Conservation (phyloP, 2,797 vertebrate species). For the Macrochelys suwanniensis region DNA sequence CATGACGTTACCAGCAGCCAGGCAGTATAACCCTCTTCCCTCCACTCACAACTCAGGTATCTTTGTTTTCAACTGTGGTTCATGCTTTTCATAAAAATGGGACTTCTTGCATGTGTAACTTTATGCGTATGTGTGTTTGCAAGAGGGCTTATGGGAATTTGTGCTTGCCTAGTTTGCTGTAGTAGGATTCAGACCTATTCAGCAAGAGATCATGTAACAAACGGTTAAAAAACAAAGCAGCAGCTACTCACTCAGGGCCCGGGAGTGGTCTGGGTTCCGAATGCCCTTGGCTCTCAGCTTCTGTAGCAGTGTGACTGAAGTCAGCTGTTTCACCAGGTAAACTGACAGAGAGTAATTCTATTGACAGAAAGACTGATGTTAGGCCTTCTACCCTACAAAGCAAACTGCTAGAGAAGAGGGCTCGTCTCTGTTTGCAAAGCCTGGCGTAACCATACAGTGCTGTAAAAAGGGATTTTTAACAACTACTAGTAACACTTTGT, state of each 20-base stretch:
- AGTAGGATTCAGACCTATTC: accelerated
- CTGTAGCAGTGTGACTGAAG: constrained; percentile 80
- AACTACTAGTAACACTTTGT: neutral
- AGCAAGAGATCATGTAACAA: accelerated
- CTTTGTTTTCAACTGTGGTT: neutral
- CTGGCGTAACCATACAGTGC: neutral
- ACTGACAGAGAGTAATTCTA: constrained; percentile 85
- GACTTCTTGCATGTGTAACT: accelerated
- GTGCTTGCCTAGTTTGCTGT: accelerated
- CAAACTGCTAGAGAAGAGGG: neutral
- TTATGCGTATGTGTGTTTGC: accelerated
- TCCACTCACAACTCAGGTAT: accelerated
- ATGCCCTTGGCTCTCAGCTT: constrained; percentile 84
- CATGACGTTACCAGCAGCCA: neutral
- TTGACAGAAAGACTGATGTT: accelerated
- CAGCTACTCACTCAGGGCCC: constrained; percentile 80
- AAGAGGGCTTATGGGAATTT: accelerated
- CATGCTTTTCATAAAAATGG: neutral
- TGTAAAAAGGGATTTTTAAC: neutral
- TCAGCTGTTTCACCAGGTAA: constrained; percentile 86
- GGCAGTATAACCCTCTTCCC: neutral
- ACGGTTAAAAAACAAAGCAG: accelerated
- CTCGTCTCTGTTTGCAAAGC: neutral
- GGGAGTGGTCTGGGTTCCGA: constrained; percentile 83
- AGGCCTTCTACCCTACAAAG: neutral